Evolutionary conservation across 2,113 vertebrate genomes (phyloP).

Genomic region (Ovis aries): DNA sequence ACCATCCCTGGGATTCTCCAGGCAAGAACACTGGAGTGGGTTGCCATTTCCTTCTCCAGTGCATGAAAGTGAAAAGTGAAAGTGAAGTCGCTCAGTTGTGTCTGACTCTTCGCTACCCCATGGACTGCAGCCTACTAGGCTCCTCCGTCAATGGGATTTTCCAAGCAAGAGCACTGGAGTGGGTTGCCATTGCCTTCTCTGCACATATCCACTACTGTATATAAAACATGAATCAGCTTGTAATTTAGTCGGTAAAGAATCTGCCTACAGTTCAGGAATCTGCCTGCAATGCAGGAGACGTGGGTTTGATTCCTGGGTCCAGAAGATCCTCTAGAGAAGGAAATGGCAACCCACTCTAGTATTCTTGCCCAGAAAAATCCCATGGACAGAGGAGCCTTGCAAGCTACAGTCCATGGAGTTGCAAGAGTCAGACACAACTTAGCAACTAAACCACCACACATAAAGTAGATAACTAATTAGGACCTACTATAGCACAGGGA

Average conservation of each 20-base stretch:
- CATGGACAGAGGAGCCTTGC: background rate
- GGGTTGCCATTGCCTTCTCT: too few species aligned
- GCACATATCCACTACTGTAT: background rate
- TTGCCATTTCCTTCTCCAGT: too few species aligned
- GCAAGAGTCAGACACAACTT: background rate
- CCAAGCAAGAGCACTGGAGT: too few species aligned
- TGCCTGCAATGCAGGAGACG: background rate
- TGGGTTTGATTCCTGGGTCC: background rate
- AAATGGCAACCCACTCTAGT: background rate
- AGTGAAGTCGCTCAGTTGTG: fast-evolving
- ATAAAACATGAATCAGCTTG: background rate
- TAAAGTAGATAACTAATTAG: background rate
- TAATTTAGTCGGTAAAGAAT: background rate
- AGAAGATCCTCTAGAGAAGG: background rate
- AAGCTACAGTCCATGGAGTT: background rate
- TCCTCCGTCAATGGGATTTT: too few species aligned
- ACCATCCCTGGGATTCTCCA: too few species aligned
- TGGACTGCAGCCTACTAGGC: too few species aligned
- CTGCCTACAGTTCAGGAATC: background rate
- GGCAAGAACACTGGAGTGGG: too few species aligned
- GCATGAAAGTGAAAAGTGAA: too few species aligned
- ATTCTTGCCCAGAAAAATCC: background rate
- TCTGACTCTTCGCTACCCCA: fast-evolving
- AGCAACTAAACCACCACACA: background rate
- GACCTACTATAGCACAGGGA: background rate